Evolutionary conservation across 2,888 invertebrate genomes (phyloP).

Genomic region (Trichopria drosophilae): DNA sequence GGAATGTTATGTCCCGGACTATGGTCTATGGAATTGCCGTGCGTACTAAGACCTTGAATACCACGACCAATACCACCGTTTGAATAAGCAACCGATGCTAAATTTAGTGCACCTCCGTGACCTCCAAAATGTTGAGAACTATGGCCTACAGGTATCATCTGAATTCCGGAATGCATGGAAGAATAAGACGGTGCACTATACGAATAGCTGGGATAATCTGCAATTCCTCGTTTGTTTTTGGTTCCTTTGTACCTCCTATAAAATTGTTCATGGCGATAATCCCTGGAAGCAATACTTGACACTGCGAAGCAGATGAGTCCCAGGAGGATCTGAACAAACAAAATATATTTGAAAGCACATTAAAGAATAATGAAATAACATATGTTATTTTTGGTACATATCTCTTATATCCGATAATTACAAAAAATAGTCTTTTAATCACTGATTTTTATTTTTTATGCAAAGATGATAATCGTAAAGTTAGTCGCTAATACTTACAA

Average conservation of each 20-base stretch:
- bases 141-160: too few relatives aligned
- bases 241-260: constrained; percentile 36
- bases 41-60: constrained; percentile 34
- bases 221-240: constrained; percentile 52
- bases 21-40: too few relatives aligned
- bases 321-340: constrained; percentile 42
- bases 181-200: too few relatives aligned
- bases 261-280: constrained; percentile 32
- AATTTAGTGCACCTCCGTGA: constrained; percentile 19
- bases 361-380: background rate
- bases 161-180: too few relatives aligned
- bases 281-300: constrained; percentile 42
- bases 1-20: background rate
- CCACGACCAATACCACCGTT: constrained; percentile 35
- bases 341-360: constrained; percentile 5
- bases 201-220: constrained; percentile 43
- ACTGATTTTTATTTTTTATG: too few relatives aligned
- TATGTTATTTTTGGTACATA: too few relatives aligned
- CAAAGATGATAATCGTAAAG: too few relatives aligned
- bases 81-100: too few relatives aligned
- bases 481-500: constrained; percentile 45
- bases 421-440: too few relatives aligned
- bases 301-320: constrained; percentile 42
- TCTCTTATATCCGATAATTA: too few relatives aligned
- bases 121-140: too few relatives aligned